These are phyloP conservation scores for Labia minor DNA, from an alignment of 2,888 invertebrate species.

Conservation along the genomic window DNA sequence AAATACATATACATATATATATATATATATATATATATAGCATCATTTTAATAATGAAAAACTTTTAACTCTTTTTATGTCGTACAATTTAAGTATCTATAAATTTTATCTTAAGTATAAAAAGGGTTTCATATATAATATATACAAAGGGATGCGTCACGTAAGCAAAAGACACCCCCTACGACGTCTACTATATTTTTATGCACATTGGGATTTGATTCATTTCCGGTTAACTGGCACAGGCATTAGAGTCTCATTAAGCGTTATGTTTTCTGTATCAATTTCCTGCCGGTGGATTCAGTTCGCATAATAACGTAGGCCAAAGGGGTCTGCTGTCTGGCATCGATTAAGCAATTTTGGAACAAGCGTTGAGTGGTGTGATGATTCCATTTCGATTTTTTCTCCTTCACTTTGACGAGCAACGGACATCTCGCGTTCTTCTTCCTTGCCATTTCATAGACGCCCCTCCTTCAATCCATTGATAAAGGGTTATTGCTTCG, in stretches of 20 bases:
- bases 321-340: too few relatives aligned
- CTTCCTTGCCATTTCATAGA: too few relatives aligned
- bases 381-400: not conserved
- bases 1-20: too few relatives aligned
- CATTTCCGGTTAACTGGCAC: not conserved
- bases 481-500: not conserved
- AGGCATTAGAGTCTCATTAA: not conserved
- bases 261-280: not conserved
- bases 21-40: too few relatives aligned
- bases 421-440: not conserved
- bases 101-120: slow-evolving; percentile 6
- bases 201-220: not conserved
- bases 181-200: not conserved
- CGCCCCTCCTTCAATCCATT: too few relatives aligned
- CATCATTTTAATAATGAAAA: slow-evolving; percentile 4
- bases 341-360: not conserved
- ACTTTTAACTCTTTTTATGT: slow-evolving; percentile 3
- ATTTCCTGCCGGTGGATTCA: not conserved
- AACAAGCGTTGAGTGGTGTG: not conserved
- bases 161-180: not conserved
- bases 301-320: too few relatives aligned
- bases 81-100: not conserved
- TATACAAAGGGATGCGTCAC: slow-evolving; percentile 13
- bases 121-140: not conserved
- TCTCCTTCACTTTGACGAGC: not conserved